These are phyloP conservation scores for Linyphia triangularis DNA, from an alignment of 2,888 invertebrate genomes.

Conservation along the genomic window DNA sequence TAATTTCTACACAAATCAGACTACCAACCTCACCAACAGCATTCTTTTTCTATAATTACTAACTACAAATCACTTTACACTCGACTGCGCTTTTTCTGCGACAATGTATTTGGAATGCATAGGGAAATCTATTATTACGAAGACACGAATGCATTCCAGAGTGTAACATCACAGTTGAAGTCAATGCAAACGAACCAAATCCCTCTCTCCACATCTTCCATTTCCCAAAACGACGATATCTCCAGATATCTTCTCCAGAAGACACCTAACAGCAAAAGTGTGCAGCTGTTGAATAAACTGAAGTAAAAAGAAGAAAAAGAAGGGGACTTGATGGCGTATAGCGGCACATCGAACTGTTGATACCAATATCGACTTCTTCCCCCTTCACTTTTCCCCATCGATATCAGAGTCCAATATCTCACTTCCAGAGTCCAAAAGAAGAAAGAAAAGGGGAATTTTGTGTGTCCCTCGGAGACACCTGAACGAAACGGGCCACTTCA, in stretches of 20 bases:
- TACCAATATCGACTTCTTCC: conserved; percentile 48
- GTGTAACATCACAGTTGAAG: too few species aligned
- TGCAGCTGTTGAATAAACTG: conserved; percentile 64
- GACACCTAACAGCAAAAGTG: conserved; percentile 54
- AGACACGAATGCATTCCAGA: too few species aligned
- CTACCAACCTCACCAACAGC: too few species aligned
- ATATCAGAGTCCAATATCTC: conserved; percentile 72
- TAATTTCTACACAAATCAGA: too few species aligned
- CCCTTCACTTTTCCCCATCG: conserved; percentile 25
- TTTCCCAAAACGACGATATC: neutral
- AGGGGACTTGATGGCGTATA: conserved; percentile 42
- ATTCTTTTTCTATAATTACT: too few species aligned
- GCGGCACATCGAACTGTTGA: conserved; percentile 69
- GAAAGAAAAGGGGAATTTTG: conserved; percentile 2
- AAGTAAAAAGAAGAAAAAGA: conserved; percentile 5
- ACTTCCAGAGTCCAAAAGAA: neutral
- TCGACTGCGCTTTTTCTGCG: too few species aligned
- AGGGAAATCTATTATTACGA: too few species aligned
- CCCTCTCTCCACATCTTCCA: neutral
- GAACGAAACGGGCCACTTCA: conserved; percentile 59
- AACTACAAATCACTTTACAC: too few species aligned
- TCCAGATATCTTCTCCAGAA: neutral
- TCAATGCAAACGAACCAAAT: neutral
- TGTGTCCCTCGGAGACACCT: conserved; percentile 46
- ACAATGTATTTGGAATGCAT: too few species aligned